Evolutionary conservation across 2,113 vertebrate genomes (phyloP).

Genomic region (Atlantisia rogersi): DNA sequence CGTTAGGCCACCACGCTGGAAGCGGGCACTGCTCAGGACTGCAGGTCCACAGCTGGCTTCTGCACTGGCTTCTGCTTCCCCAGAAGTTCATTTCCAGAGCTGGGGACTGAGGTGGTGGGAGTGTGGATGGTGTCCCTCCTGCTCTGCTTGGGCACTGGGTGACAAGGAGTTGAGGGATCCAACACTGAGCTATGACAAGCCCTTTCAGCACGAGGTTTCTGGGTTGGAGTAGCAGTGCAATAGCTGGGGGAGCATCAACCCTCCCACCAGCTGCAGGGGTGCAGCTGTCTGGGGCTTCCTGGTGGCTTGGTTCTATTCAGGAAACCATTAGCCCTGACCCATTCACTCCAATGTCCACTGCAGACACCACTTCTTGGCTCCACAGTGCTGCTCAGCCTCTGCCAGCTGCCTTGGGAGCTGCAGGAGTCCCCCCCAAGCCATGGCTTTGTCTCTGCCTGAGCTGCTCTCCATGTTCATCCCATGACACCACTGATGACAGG

Average conservation of each 20-base stretch:
- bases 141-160: not conserved
- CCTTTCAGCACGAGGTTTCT: not conserved
- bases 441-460: not conserved
- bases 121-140: not conserved
- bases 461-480: fast-evolving
- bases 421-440: not conserved
- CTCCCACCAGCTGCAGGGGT: not conserved
- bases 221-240: not conserved
- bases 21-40: not conserved
- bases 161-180: not conserved
- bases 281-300: not conserved
- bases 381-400: fast-evolving
- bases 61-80: not conserved
- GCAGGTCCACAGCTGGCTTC: not conserved
- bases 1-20: not conserved
- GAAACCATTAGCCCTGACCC: not conserved
- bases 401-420: not conserved
- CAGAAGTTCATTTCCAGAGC: not conserved
- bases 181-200: not conserved
- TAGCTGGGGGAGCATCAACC: not conserved
- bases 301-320: not conserved
- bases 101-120: not conserved
- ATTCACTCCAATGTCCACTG: not conserved
- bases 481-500: not conserved
- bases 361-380: not conserved